Percentiles rank a stretch among this genome's conserved stretches.
phyloP scores from a whole-genome alignment of 30 jellyfish, hydroid and myxozoan genomes.

The Cassiopea xamachana region DNA sequence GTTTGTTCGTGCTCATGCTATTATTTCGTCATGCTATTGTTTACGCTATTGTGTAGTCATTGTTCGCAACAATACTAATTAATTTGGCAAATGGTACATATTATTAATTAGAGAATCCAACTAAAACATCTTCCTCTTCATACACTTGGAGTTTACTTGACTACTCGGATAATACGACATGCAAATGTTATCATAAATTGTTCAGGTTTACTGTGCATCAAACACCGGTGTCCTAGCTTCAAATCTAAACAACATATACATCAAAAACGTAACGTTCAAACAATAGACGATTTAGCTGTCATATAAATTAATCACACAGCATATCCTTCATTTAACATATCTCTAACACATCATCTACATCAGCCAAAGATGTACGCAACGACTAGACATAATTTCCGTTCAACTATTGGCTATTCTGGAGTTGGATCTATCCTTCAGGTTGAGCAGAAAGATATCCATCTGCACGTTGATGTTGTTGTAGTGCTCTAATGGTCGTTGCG shows the following conservation, averaged over 20 bases:
- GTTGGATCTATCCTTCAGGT: slow-evolving; percentile 43
- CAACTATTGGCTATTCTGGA: neutral
- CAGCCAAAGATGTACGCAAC: slow-evolving; percentile 33
- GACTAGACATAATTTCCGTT: neutral
- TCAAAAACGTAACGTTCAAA: neutral
- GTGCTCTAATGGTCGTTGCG: slow-evolving; percentile 54
- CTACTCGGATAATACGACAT: neutral
- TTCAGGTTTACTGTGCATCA: too few relatives aligned
- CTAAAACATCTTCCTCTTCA: too few relatives aligned
- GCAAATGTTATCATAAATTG: neutral
- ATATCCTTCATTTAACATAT: neutral
- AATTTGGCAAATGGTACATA: too few relatives aligned
- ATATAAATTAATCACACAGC: slow-evolving; percentile 9
- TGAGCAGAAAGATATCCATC: slow-evolving; percentile 74
- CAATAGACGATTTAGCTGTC: neutral
- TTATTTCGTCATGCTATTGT: too few relatives aligned
- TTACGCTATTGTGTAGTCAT: too few relatives aligned
- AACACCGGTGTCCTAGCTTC: too few relatives aligned
- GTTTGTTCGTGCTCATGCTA: too few relatives aligned
- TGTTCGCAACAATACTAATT: too few relatives aligned
- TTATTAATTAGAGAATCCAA: too few relatives aligned
- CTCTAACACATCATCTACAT: neutral
- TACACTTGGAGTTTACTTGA: neutral
- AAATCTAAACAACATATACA: neutral
- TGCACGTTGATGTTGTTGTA: slow-evolving; percentile 70